These are phyloP conservation scores for Elymnias hypermnestra DNA, from an alignment of 1,140 invertebrate species.

Conservation along the genomic window DNA sequence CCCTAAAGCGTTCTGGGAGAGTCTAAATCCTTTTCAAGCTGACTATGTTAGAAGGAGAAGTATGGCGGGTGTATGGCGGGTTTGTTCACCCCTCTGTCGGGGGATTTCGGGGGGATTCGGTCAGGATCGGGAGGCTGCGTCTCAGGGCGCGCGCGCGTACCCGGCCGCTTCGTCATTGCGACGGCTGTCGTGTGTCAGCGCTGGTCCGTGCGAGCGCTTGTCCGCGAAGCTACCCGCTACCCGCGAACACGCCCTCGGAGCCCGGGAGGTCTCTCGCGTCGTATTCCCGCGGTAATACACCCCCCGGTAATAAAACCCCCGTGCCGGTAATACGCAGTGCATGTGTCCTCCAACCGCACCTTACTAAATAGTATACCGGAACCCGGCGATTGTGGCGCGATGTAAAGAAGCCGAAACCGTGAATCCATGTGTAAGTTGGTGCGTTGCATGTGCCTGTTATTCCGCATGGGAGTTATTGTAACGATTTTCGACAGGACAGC, in stretches of 20 bases:
- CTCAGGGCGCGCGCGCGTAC: conserved; percentile 67
- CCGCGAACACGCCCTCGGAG: conserved; percentile 47
- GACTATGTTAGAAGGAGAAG: conserved; percentile 69
- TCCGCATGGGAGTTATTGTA: conserved; percentile 43
- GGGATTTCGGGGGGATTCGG: conserved; percentile 48
- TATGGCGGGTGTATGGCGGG: conserved; percentile 37
- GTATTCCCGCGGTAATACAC: conserved; percentile 3
- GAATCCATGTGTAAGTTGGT: conserved; percentile 71
- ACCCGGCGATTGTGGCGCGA: conserved; percentile 68
- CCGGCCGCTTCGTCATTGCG: conserved; percentile 72
- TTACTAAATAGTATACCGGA: conserved; percentile 49
- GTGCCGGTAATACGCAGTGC: conserved; percentile 35
- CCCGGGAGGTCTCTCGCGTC: conserved; percentile 20
- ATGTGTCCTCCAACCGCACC: conserved; percentile 38
- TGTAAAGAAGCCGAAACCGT: conserved; percentile 67
- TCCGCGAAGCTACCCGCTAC: conserved; percentile 36
- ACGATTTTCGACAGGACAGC: conserved; percentile 48
- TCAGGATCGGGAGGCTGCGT: conserved; percentile 55
- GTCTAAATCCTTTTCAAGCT: conserved; percentile 73
- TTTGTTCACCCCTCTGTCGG: conserved; percentile 67
- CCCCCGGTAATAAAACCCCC: too few species aligned
- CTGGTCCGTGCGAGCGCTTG: conserved; percentile 58
- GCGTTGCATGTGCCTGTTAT: conserved; percentile 49
- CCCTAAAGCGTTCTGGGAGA: conserved; percentile 60
- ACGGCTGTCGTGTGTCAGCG: conserved; percentile 69